Percentiles rank a stretch among this genome's conserved stretches.
phyloP scores from a whole-genome alignment of 2,888 invertebrate species.

The Zhengitettix transpicula region DNA sequence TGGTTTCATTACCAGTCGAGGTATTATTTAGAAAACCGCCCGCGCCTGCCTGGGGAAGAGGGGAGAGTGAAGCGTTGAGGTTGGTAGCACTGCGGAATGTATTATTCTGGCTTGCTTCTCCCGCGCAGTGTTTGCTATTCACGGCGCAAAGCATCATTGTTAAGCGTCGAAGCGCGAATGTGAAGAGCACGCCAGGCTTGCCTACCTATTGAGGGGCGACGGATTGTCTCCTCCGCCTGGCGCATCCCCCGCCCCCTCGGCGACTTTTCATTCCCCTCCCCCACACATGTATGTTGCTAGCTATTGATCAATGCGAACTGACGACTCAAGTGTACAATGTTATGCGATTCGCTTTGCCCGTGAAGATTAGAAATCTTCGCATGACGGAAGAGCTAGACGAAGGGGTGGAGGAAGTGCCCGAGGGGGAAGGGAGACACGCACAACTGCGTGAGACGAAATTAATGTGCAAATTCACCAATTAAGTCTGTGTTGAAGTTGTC shows the following conservation, averaged over 20 bases:
- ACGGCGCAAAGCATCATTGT: slow-evolving; percentile 9
- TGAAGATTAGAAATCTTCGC: too few relatives aligned
- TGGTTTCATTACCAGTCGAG: not conserved
- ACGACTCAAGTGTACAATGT: too few relatives aligned
- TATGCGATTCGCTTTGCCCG: too few relatives aligned
- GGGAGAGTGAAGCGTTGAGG: not conserved
- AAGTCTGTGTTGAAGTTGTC: too few relatives aligned
- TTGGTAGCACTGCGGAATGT: not conserved
- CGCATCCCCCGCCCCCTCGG: not conserved
- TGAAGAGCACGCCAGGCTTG: not conserved
- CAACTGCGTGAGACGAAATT: too few relatives aligned
- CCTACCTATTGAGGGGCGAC: not conserved
- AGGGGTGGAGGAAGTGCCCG: too few relatives aligned
- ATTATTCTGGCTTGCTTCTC: not conserved
- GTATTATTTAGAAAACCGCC: not conserved
- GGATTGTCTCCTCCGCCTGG: not conserved
- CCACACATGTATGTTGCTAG: too few relatives aligned
- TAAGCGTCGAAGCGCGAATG: slow-evolving; percentile 6
- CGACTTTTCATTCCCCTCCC: too few relatives aligned
- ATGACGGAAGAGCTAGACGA: too few relatives aligned
- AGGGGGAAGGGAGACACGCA: too few relatives aligned
- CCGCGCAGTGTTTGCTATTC: slow-evolving; percentile 10
- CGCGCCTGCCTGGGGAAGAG: not conserved
- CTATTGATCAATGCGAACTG: too few relatives aligned
- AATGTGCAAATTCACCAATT: too few relatives aligned